A percentile compares a stretch with the other conserved stretches of the same genome.
Evolutionary conservation across 2,797 vertebrate species (phyloP).

Genomic region (Chelmon rostratus): DNA sequence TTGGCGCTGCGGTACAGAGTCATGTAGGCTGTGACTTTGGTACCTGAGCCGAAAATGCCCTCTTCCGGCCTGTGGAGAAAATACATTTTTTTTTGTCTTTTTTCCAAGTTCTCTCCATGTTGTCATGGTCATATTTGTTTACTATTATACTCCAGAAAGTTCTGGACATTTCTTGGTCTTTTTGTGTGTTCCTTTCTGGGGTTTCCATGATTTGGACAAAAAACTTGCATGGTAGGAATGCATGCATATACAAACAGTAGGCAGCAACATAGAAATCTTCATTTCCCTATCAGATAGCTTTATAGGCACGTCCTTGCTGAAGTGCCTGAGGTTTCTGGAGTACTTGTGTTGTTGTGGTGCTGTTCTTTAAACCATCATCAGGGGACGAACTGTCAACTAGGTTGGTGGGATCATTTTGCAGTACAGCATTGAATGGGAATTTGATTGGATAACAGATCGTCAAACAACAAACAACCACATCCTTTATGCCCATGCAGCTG

Average conservation of each 20-base stretch:
- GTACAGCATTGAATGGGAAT: no score
- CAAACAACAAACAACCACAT: no score
- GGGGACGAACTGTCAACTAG: not conserved
- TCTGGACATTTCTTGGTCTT: no score
- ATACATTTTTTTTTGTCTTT: not conserved
- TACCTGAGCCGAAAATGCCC: constrained; percentile 60
- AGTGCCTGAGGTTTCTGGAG: not conserved
- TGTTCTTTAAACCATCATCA: not conserved
- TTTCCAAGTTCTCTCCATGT: not conserved
- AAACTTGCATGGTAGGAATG: no score
- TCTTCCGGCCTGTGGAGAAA: constrained; percentile 46
- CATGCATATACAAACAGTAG: not conserved
- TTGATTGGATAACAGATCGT: no score
- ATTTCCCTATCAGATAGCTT: not conserved
- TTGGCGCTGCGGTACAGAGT: constrained; percentile 76
- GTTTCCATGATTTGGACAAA: no score
- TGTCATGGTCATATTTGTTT: no score
- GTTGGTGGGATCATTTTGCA: not conserved
- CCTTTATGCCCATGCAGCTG: no score
- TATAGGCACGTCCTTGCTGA: not conserved
- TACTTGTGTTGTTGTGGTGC: not conserved
- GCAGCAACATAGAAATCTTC: not conserved
- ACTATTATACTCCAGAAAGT: no score
- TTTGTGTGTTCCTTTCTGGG: no score
- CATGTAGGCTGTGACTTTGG: constrained; percentile 76